These are phyloP conservation scores for Hipposideros armiger DNA, from an alignment of 2,113 vertebrate species.

Conservation along the genomic window DNA sequence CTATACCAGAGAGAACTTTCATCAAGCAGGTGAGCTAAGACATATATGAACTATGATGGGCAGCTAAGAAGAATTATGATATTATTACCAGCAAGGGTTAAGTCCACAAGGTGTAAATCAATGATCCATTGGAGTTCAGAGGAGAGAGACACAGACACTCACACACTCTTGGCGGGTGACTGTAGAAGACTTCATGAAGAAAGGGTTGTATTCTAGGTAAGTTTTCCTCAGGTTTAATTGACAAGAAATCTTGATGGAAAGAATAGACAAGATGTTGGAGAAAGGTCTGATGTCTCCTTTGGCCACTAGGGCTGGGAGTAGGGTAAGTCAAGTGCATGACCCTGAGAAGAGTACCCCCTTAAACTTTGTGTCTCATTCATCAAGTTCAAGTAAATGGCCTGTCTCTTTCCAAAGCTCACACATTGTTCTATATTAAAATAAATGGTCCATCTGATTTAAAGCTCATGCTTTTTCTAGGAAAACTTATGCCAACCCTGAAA, in stretches of 20 bases:
- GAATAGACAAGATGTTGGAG: not conserved
- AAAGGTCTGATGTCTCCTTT: not conserved
- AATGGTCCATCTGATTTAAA: not conserved
- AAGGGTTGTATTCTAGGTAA: not conserved
- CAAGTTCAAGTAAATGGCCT: not conserved
- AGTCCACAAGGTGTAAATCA: not conserved
- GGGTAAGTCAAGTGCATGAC: not conserved
- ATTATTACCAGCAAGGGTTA: not conserved
- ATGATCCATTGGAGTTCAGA: not conserved
- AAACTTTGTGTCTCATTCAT: slow-evolving; percentile 8
- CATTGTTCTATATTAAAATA: slow-evolving; percentile 34
- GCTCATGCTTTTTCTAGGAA: slow-evolving; percentile 2
- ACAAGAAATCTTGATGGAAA: not conserved
- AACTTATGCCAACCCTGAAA: not conserved
- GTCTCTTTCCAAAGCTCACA: not conserved
- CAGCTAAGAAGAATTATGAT: not conserved
- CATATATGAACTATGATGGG: not conserved
- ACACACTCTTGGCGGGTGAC: not conserved
- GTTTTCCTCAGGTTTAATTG: not conserved
- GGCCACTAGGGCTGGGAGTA: not conserved
- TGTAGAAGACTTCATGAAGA: not conserved
- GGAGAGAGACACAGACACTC: not conserved
- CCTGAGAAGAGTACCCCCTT: not conserved
- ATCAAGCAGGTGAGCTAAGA: slow-evolving; percentile 5
- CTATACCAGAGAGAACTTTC: not conserved